Evolutionary conservation across 2,888 invertebrate species (phyloP), one percentile per base, ranked within the genome.

Genomic region (Leptopterna dolabrata): DNA sequence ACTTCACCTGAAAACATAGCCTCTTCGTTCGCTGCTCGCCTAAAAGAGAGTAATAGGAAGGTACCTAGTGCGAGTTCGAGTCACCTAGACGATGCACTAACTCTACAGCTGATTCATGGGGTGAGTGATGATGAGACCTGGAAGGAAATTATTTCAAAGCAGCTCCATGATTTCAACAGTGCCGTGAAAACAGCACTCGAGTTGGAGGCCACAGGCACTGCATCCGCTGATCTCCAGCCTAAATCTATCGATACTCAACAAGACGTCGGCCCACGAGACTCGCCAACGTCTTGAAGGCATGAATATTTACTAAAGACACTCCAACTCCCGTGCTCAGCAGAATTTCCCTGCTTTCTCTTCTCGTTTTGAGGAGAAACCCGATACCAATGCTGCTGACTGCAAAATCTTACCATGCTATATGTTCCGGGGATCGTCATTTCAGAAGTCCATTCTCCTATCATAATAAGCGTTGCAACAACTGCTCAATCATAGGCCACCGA

Each of bases 1-100:
- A n/a, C 63, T 2, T 9, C 82, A 11, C n/a, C n/a, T n/a, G n/a
- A 19, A 19, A 9, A 51, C 63, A 19, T 36, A 27, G 13, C n/a
- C 29, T 11, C 16, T 1, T n/a, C n/a, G n/a, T 55, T 29, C n/a
- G 82, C 30, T 1, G n/a, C 27, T 13, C 6, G 63, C 3, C 19
- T 82, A 11, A 55, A 63, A 36, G 63, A n/a, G 9, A 51, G 55
- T 30, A 24, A 55, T 1, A 51, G 55, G 7, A n/a, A n/a, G n/a
- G n/a, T n/a, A n/a, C n/a, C n/a, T 19, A 82, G n/a, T 82, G 82
- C 82, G 63, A 82, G 29, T 82, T 82, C n/a, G 55, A 30, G 1
- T 24, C 9, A 51, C 29, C 36, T 82, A 1, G 63, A 82, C 29
- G 55, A 82, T 63, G 63, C 63, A 3, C 30, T 82, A 30, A 29